A percentile compares a stretch with the other conserved stretches of the same genome.
These are phyloP conservation scores for Trogon surrucura DNA, from an alignment of 2,113 vertebrate genomes.

Conservation along the genomic window DNA sequence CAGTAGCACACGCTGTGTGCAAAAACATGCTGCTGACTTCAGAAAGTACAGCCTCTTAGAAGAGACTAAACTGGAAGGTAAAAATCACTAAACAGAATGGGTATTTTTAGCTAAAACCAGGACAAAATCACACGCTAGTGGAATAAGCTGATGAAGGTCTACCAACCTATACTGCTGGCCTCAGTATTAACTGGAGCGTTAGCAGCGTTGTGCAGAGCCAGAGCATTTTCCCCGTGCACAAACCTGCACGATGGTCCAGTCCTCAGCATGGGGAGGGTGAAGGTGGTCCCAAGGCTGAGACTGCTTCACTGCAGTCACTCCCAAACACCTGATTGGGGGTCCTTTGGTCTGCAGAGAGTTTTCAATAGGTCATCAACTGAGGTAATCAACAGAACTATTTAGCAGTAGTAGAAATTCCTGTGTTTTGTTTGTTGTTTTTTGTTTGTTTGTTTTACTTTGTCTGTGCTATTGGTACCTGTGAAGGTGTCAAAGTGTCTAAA, in stretches of 20 bases:
- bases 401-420: not conserved
- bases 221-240: not conserved
- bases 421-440: not conserved
- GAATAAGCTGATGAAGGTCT: not conserved
- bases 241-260: not conserved
- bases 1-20: too few species aligned
- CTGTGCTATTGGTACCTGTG: not conserved
- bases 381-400: not conserved
- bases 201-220: too few species aligned
- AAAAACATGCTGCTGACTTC: too few species aligned
- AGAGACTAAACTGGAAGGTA: too few species aligned
- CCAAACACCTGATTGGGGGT: not conserved
- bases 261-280: not conserved
- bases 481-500: not conserved
- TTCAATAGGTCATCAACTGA: not conserved
- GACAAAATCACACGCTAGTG: not conserved
- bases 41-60: too few species aligned
- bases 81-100: too few species aligned
- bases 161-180: not conserved
- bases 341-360: accelerated
- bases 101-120: too few species aligned
- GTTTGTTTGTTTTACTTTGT: not conserved
- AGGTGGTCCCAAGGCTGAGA: not conserved
- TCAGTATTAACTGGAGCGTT: not conserved
- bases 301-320: not conserved